These are phyloP conservation scores for Gryllus longicercus DNA, from an alignment of 2,888 invertebrate species.

Conservation along the genomic window DNA sequence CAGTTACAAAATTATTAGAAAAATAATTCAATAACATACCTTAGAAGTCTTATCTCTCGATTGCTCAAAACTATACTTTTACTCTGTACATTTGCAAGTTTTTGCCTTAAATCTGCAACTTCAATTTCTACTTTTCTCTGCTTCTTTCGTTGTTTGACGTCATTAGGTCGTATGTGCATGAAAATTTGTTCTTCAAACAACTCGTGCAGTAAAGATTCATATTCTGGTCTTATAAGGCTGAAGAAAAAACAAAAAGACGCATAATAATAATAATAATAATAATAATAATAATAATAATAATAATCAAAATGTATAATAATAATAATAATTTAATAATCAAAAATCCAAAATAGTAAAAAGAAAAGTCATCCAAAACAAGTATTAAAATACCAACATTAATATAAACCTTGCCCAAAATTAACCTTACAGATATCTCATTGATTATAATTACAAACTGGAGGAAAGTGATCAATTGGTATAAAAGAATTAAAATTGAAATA, in stretches of 20 bases:
- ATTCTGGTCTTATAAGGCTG: slow-evolving; percentile 67
- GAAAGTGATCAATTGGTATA: too few relatives aligned
- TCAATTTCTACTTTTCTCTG: slow-evolving; percentile 89
- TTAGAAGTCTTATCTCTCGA: slow-evolving; percentile 80
- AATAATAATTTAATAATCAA: too few relatives aligned
- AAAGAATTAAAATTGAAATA: too few relatives aligned
- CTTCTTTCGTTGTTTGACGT: slow-evolving; percentile 81
- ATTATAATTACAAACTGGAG: too few relatives aligned
- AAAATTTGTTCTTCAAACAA: slow-evolving; percentile 81
- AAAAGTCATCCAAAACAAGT: too few relatives aligned
- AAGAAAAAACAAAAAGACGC: slow-evolving; percentile 41
- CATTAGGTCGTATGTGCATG: slow-evolving; percentile 79
- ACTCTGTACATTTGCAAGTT: slow-evolving; percentile 66
- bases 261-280: too few relatives aligned
- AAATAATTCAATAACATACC: slow-evolving; percentile 47
- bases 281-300: too few relatives aligned
- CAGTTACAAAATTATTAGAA: neutral
- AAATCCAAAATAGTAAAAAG: too few relatives aligned
- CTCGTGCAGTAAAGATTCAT: slow-evolving; percentile 69
- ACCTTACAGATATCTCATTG: too few relatives aligned
- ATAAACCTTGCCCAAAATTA: too few relatives aligned
- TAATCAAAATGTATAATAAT: slow-evolving; percentile 35
- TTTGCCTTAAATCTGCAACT: slow-evolving; percentile 78
- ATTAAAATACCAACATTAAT: too few relatives aligned
- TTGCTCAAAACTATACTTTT: slow-evolving; percentile 88